phyloP scores from a whole-genome alignment of 1,140 invertebrate genomes.

The Musca domestica region DNA sequence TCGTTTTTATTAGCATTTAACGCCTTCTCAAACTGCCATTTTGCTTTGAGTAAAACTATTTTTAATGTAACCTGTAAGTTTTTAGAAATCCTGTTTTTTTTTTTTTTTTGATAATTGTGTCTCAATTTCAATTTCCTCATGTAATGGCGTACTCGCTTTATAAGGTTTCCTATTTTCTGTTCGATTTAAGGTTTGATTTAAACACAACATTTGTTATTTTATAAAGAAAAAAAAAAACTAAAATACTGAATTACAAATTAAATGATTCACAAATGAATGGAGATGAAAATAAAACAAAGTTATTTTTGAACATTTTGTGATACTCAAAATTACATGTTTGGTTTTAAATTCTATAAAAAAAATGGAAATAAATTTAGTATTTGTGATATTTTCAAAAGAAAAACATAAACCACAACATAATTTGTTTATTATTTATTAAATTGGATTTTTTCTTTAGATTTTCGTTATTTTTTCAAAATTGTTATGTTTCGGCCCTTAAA shows the following conservation, averaged over 20 bases:
- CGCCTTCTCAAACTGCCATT: too few species aligned
- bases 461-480: conserved; percentile 42
- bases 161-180: conserved; percentile 9
- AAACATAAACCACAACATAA: conserved; percentile 24
- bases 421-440: conserved; percentile 10
- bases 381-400: conserved; percentile 49
- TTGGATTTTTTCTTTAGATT: not conserved
- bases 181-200: not conserved
- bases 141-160: conserved; percentile 5
- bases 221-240: not conserved
- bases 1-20: conserved; percentile 39
- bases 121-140: too few species aligned
- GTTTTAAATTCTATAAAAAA: conserved; percentile 1
- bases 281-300: conserved; percentile 28
- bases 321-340: conserved; percentile 43
- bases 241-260: not conserved
- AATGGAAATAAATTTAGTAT: conserved; percentile 25
- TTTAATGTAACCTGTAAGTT: too few species aligned
- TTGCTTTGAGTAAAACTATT: too few species aligned
- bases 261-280: not conserved
- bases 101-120: too few species aligned
- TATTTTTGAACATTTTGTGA: conserved; percentile 54
- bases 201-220: not conserved
- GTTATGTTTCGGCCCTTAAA: conserved; percentile 42
- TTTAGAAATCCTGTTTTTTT: too few species aligned